These are phyloP conservation scores for Sericinus montela DNA, from an alignment of 2,888 invertebrate genomes.

Conservation along the genomic window DNA sequence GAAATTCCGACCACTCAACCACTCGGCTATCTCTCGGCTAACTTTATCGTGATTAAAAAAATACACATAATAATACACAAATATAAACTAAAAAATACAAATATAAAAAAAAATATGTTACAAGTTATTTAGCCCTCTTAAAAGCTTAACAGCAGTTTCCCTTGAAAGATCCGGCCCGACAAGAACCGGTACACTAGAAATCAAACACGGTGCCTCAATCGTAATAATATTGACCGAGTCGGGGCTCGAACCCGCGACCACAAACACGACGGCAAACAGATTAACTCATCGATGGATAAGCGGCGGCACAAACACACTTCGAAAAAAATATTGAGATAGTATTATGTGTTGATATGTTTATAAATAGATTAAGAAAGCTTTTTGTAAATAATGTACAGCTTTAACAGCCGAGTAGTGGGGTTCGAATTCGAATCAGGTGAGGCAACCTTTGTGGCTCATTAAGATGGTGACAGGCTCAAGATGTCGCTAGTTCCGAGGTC, in stretches of 20 bases:
- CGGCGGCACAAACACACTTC: slow-evolving; percentile 12
- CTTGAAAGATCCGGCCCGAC: slow-evolving; percentile 13
- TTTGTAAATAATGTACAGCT: not conserved
- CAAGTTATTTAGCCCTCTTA: too few species aligned
- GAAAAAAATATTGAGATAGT: slow-evolving; percentile 9
- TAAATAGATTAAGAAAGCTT: not conserved
- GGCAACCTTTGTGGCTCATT: too few species aligned
- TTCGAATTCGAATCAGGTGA: too few species aligned
- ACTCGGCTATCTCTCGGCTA: too few species aligned
- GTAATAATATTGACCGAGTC: slow-evolving; percentile 55
- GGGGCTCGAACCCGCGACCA: slow-evolving; percentile 48
- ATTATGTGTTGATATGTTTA: slow-evolving; percentile 6
- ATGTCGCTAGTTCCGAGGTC: too few species aligned
- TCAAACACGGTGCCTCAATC: slow-evolving; percentile 42
- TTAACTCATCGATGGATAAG: slow-evolving; percentile 15
- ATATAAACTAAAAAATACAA: too few species aligned
- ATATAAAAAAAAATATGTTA: too few species aligned
- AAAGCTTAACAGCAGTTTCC: not conserved
- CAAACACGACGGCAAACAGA: slow-evolving; percentile 43
- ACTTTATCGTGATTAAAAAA: too few species aligned
- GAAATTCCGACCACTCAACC: too few species aligned
- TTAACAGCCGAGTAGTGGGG: too few species aligned
- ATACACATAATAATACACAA: too few species aligned
- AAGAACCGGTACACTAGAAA: slow-evolving; percentile 32
- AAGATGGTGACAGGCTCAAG: too few species aligned